phyloP scores from a whole-genome alignment of 2,797 vertebrate species.

The Salmo trutta region DNA sequence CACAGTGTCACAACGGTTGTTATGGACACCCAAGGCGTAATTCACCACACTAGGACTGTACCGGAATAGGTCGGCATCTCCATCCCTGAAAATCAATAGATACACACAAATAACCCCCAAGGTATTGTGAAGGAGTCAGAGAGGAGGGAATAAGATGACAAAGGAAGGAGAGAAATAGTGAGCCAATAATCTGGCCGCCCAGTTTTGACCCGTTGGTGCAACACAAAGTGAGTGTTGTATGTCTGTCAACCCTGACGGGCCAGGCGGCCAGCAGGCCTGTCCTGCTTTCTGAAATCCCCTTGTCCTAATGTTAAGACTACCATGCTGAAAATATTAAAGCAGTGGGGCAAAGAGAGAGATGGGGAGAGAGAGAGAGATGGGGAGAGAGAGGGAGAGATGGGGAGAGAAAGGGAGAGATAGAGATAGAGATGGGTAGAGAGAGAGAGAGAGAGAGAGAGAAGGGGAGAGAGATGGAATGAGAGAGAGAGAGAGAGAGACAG shows the following conservation, averaged over 20 bases:
- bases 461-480: background rate
- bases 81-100: conserved; percentile 65
- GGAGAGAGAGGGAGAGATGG: conserved; percentile 21
- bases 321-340: conserved; percentile 18
- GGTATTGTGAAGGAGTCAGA: background rate
- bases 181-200: background rate
- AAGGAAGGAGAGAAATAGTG: background rate
- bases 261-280: background rate
- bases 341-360: background rate
- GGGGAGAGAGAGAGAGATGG: conserved; percentile 15
- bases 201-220: background rate
- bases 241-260: background rate
- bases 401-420: background rate
- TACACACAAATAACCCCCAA: background rate
- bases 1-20: conserved; percentile 37
- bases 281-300: background rate
- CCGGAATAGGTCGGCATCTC: conserved; percentile 60
- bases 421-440: background rate
- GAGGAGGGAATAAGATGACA: background rate
- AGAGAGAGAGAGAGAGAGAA: background rate
- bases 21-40: conserved; percentile 71
- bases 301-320: conserved; percentile 11
- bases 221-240: background rate
- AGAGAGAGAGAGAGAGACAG: background rate
- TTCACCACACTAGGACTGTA: conserved; percentile 78